phyloP scores from a whole-genome alignment of 2,113 vertebrate genomes.

The Myiozetetes cayanensis region DNA sequence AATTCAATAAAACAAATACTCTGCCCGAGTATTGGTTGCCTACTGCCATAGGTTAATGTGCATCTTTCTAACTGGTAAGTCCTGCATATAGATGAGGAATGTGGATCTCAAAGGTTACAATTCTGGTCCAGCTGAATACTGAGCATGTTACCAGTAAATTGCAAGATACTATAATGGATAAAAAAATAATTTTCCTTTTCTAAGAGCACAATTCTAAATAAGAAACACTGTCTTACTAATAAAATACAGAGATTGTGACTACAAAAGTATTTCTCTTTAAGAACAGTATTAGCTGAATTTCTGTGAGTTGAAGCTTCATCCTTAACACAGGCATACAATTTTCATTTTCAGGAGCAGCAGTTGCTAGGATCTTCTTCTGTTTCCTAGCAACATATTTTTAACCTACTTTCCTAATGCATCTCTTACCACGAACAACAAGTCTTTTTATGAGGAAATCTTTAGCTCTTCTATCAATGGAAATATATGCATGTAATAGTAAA shows the following conservation, averaged over 20 bases:
- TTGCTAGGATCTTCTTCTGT: constrained; percentile 68
- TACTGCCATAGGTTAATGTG: not conserved
- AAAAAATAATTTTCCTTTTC: not conserved
- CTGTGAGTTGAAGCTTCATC: not conserved
- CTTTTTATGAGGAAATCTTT: constrained; percentile 2
- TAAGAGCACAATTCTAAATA: not conserved
- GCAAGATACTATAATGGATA: not conserved
- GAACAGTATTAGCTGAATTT: not conserved
- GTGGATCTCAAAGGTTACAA: not conserved
- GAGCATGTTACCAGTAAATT: not conserved
- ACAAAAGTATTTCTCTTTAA: not conserved
- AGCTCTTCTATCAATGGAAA: not conserved
- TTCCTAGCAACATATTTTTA: constrained; percentile 71
- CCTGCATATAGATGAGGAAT: not conserved
- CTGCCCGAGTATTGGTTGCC: not conserved
- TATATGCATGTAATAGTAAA: not conserved
- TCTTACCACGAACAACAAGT: not conserved
- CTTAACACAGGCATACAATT: not conserved
- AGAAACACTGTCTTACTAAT: not conserved
- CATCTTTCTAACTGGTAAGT: not conserved
- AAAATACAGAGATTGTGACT: not conserved
- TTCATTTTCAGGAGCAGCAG: constrained; percentile 52
- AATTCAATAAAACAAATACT: not conserved
- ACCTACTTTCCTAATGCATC: constrained; percentile 54
- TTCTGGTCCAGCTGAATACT: not conserved